phyloP scores from a whole-genome alignment of 2,888 invertebrate species.

The Chrysomela aeneicollis region DNA sequence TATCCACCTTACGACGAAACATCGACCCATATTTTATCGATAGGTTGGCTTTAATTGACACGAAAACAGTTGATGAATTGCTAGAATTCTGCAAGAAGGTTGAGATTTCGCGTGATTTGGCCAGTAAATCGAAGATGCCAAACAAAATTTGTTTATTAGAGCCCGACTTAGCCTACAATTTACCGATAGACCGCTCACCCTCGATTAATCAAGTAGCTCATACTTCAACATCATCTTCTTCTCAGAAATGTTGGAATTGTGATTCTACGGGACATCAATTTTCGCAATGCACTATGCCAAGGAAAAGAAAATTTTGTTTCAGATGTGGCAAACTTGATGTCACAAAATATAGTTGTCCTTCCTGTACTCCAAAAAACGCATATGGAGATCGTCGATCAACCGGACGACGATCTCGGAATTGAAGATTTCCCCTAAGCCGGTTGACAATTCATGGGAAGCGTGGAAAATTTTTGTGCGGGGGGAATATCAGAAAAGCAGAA shows the following conservation, averaged over 20 bases:
- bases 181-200: background rate
- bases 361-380: constrained; percentile 17
- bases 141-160: constrained; percentile 5
- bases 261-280: constrained; percentile 7
- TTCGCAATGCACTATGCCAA: background rate
- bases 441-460: constrained; percentile 18
- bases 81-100: background rate
- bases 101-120: constrained; percentile 3
- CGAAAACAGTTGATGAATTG: background rate
- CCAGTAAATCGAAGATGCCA: constrained; percentile 2
- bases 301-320: constrained; percentile 18
- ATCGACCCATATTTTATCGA: constrained; percentile 13
- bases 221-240: background rate
- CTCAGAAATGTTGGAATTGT: constrained; percentile 15
- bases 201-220: background rate
- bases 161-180: background rate
- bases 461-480: constrained; percentile 27
- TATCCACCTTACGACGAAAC: constrained; percentile 4
- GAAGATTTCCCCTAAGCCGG: constrained; percentile 11
- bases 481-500: constrained; percentile 8
- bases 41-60: constrained; percentile 5
- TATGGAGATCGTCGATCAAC: constrained; percentile 9
- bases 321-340: constrained; percentile 26
- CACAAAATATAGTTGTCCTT: constrained; percentile 24
- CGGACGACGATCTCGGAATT: constrained; percentile 14